Evolutionary conservation across 2,113 vertebrate species (phyloP).

Genomic region (Mionectes macconnelli): DNA sequence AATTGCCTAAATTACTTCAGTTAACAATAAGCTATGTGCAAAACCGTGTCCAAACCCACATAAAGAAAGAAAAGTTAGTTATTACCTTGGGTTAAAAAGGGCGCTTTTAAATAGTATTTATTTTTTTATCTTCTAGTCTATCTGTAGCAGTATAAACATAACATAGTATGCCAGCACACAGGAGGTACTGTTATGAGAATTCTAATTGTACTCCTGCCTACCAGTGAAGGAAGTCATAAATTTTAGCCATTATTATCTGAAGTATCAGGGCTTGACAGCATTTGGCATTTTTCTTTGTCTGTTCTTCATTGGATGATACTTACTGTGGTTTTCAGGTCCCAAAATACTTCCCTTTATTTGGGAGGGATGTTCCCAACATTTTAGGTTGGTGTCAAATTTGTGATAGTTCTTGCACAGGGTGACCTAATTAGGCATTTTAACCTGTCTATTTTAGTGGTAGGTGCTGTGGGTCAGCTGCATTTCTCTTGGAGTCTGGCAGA

Average conservation of each 20-base stretch:
- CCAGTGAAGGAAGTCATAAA: constrained; percentile 51
- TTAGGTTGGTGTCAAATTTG: not conserved
- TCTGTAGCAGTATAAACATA: constrained; percentile 61
- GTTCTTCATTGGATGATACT: constrained; percentile 13
- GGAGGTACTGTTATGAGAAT: constrained; percentile 54
- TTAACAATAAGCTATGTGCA: constrained; percentile 21
- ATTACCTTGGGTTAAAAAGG: constrained; percentile 44
- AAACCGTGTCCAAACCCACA: constrained; percentile 20
- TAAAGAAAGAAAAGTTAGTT: not conserved
- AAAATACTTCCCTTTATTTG: not conserved
- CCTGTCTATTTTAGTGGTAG: not conserved
- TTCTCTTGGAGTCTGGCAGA: not conserved
- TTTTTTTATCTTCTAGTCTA: constrained; percentile 62
- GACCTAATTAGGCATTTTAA: not conserved
- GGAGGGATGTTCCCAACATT: not conserved
- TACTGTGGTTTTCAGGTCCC: constrained; percentile 17
- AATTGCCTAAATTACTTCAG: constrained; percentile 49
- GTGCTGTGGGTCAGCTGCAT: not conserved
- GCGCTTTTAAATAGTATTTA: constrained; percentile 40
- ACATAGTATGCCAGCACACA: constrained; percentile 44
- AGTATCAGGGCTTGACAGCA: constrained; percentile 39
- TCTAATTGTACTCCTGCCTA: constrained; percentile 50
- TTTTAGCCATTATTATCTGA: constrained; percentile 69
- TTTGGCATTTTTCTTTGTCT: constrained; percentile 50
- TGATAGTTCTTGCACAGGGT: not conserved